These are phyloP conservation scores for Ditylenchus weischeri DNA, from an alignment of 2,888 invertebrate species.

Conservation along the genomic window DNA sequence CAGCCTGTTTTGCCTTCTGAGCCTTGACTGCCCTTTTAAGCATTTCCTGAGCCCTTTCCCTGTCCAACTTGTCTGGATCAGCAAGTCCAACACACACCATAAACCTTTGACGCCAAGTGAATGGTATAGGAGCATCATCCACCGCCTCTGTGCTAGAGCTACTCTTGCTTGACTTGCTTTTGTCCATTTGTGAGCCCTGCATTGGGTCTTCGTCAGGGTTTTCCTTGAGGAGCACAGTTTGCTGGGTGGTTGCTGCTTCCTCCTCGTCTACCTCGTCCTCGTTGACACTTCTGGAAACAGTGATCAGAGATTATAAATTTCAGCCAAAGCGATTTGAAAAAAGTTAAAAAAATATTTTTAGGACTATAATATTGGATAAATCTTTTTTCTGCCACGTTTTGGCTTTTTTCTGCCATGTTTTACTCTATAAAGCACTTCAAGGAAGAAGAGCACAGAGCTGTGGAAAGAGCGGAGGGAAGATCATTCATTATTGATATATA, in stretches of 20 bases:
- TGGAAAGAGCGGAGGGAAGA: too few relatives aligned
- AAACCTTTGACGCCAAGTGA: constrained; percentile 45
- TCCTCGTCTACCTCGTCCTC: constrained; percentile 40
- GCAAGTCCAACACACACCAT: constrained; percentile 53
- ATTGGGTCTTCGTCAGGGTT: background rate
- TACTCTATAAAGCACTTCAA: too few relatives aligned
- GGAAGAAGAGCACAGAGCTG: too few relatives aligned
- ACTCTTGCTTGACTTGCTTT: background rate
- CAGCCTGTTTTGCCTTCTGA: background rate
- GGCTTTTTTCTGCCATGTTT: too few relatives aligned
- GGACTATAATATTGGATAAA: too few relatives aligned
- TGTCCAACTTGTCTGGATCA: constrained; percentile 37
- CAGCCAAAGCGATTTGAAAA: too few relatives aligned
- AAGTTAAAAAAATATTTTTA: background rate
- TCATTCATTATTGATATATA: too few relatives aligned
- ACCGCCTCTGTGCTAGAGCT: background rate
- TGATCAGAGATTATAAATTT: constrained; percentile 4
- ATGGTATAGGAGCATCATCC: constrained; percentile 23
- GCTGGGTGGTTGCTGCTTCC: constrained; percentile 10
- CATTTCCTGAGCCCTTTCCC: constrained; percentile 3
- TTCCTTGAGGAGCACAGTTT: constrained; percentile 10
- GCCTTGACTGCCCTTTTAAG: constrained; percentile 1
- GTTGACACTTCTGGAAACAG: constrained; percentile 38
- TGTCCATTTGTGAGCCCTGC: background rate
- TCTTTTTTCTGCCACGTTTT: too few relatives aligned